A percentile compares a stretch with the other conserved stretches of the same genome.
Conservation (phyloP, 2,888 invertebrate genomes). For the Cosmorhoe ocellata region DNA sequence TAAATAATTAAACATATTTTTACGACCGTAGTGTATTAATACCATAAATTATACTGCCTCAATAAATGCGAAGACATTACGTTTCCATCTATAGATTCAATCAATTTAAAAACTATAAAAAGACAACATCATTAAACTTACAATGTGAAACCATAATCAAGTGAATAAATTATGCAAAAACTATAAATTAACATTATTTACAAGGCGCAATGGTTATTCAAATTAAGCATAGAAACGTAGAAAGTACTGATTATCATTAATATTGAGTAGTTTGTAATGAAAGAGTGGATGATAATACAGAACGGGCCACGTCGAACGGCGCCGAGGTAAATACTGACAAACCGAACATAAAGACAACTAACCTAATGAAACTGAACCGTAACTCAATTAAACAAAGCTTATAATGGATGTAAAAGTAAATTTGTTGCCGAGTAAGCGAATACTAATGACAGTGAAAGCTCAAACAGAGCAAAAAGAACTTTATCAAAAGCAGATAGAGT, state of each 20-base stretch:
- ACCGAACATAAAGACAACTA: conserved; percentile 32
- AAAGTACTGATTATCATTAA: conserved; percentile 76
- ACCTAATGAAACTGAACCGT: conserved; percentile 35
- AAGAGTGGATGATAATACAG: conserved; percentile 81
- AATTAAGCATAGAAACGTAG: conserved; percentile 43
- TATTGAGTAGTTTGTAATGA: conserved; percentile 77
- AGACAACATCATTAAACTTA: conserved; percentile 32
- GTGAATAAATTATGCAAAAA: conserved; percentile 30
- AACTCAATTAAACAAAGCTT: conserved; percentile 22
- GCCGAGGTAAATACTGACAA: conserved; percentile 68
- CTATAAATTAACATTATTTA: conserved; percentile 33
- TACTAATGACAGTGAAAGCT: background rate
- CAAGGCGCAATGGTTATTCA: conserved; percentile 41
- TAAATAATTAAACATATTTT: conserved; percentile 2
- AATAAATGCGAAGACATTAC: conserved; percentile 9
- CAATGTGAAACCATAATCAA: conserved; percentile 31
- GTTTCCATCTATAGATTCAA: conserved; percentile 24
- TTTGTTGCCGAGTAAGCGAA: conserved; percentile 41
- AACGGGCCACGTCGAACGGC: conserved; percentile 73
- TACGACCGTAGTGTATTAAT: conserved; percentile 4
- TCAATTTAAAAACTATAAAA: conserved; percentile 34
- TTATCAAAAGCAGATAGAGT: conserved; percentile 35
- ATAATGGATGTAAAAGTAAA: conserved; percentile 31
- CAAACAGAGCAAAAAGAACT: conserved; percentile 23
- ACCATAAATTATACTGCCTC: conserved; percentile 12